Evolutionary conservation across 2,113 vertebrate genomes (phyloP), one percentile per base, ranked within the genome.

Genomic region (Calyptommatus sinebrachiatus): DNA sequence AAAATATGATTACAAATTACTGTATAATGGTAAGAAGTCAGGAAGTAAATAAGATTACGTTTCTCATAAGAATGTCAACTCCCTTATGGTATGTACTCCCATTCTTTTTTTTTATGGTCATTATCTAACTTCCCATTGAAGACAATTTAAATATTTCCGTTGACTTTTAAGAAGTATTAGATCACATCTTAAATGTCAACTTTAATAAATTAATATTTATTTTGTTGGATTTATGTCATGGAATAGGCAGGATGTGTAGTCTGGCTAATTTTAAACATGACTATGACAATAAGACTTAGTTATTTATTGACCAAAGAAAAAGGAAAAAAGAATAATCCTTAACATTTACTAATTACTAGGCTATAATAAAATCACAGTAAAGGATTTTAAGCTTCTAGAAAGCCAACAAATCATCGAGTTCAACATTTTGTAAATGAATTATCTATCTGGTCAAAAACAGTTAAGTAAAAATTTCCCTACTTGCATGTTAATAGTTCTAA

Each of bases 161-260:
- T 84, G 82, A 91, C 85, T 88, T 75, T 93, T 89, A 89, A 91
- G 90, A 88, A 88, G 86, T 81, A 86, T 90, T 93, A 88, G 91
- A 92, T 89, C 86, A 87, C 74, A 50, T 81, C 83, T 81, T 87
- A 91, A 91, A 88, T 89, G 88, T 93, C 92, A 91, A 82, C 85
- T 87, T 89, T 88, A 87, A 80, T 88, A 83, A 87, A 90, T 91
- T 92, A 92, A 90, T 91, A 91, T 91, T 91, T 88, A 91, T 87
- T 76, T 87, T 65, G 77, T 73, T 92, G 90, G 85, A 91, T 85
- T 57, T 81, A 86, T 91, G 91, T 88, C 88, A 90, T 89, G 89
- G 91, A 89, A 88, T 74, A 83, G 78, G 90, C 87, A 90, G 91
- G 90, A 92, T 90, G 83, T 88, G 72, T 84, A 86, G 84, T 84